These are phyloP conservation scores for Leistus spinibarbis DNA, from an alignment of 2,888 invertebrate genomes.

Conservation along the genomic window DNA sequence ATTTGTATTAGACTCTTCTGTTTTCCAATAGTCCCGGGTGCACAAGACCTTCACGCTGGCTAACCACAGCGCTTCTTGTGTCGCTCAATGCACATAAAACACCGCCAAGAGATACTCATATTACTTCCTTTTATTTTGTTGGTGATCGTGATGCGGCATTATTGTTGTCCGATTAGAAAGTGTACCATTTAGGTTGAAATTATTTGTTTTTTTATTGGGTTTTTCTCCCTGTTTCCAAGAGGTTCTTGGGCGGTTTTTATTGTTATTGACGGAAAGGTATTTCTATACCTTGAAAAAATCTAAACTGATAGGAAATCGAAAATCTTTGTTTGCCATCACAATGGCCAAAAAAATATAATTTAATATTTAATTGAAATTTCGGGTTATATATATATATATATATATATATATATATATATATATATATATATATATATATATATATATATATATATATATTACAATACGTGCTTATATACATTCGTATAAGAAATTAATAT, in stretches of 20 bases:
- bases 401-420: too few species aligned
- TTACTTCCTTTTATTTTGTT: background rate
- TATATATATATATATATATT: too few species aligned
- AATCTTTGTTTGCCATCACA: too few species aligned
- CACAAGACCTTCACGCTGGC: background rate
- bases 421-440: too few species aligned
- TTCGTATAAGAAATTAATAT: too few species aligned
- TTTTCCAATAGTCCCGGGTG: background rate
- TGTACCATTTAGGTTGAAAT: too few species aligned
- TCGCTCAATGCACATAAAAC: background rate
- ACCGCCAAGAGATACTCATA: background rate
- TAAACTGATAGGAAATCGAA: background rate
- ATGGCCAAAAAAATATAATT: too few species aligned
- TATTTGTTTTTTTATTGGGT: background rate
- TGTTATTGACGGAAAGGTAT: background rate
- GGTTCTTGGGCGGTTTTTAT: background rate
- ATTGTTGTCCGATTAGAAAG: background rate
- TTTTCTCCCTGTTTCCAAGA: too few species aligned
- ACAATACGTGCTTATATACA: too few species aligned
- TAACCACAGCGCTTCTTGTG: background rate
- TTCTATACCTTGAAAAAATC: background rate
- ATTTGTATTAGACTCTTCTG: background rate
- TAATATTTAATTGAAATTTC: too few species aligned
- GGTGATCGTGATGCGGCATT: background rate
- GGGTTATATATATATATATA: too few species aligned